Evolutionary conservation across 2,113 vertebrate species (phyloP), one percentile per base, ranked within the genome.

Genomic region (Coregonus clupeaformis): DNA sequence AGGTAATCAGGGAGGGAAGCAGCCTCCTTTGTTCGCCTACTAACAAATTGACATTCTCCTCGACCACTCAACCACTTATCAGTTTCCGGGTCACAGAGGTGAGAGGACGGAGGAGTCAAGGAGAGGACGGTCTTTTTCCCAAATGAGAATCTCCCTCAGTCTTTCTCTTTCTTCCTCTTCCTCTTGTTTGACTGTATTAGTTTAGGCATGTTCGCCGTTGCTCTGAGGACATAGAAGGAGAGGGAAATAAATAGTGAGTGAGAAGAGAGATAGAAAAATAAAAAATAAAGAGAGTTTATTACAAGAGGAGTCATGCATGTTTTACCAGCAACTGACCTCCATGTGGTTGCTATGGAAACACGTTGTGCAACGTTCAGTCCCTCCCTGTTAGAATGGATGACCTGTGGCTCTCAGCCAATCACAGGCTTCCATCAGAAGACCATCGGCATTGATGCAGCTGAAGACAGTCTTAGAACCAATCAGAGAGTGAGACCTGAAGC

Each of bases 241-340:
- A 16, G 1, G 55, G 25, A 63, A 71, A 59, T 0, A 59, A 22
- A 59, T 20, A 59, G 57, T 59, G 57, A 59, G 20, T 59, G 57
- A 59, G 55, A n/a, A n/a, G n/a, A n/a, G 55, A 59, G 57, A 59
- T 13, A 16, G 52, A 60, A 24, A 59, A 14, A 14, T 76, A 69
- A 55, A 85, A 79, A 80, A 84, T 85, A 84, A 82, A 83, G 75
- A 14, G 16, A 25, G 42, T 90, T 90, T 88, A 87, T 86, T 86
- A 80, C 76, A 76, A 86, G 84, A 87, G 77, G 73, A 86, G 77
- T 88, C 76, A 77, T 80, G 72, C 75, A 63, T 47, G 80, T 76
- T 81, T 88, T 80, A 78, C 73, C 69, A 76, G 36, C 30, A 27
- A 72, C 80, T 87, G 84, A 88, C 87, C 77, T 59, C 72, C 45